phyloP scores from a whole-genome alignment of 1,140 invertebrate species.

The Apis florea region DNA sequence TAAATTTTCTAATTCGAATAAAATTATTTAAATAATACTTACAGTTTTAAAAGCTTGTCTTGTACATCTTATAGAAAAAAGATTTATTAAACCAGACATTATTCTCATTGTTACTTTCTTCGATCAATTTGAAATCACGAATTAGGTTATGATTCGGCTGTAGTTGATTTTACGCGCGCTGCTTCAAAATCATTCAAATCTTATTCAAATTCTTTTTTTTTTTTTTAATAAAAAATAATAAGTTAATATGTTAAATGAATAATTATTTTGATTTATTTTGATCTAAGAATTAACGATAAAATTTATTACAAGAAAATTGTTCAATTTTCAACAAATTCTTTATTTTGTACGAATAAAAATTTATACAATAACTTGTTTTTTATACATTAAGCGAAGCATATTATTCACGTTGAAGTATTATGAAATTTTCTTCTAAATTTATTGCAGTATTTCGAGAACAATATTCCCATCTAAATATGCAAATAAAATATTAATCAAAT shows the following conservation, averaged over 20 bases:
- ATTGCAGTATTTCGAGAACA: slow-evolving; percentile 49
- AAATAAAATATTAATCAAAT: slow-evolving; percentile 17
- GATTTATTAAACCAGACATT: slow-evolving; percentile 45
- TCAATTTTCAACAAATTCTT: neutral
- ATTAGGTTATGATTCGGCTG: slow-evolving; percentile 12
- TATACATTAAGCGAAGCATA: slow-evolving; percentile 7
- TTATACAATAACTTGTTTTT: neutral
- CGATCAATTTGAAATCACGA: too few species aligned
- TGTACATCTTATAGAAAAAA: neutral
- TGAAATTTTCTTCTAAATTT: slow-evolving; percentile 33
- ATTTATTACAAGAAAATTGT: neutral
- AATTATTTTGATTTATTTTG: neutral
- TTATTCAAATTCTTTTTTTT: neutral
- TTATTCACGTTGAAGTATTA: slow-evolving; percentile 48
- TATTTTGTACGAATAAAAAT: neutral
- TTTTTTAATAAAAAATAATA: neutral
- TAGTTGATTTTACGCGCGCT: neutral
- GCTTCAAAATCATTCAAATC: slow-evolving; percentile 4
- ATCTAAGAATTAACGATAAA: neutral
- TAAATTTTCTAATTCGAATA: neutral
- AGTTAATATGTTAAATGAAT: neutral
- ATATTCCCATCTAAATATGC: slow-evolving; percentile 64
- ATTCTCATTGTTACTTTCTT: neutral
- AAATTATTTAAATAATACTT: slow-evolving; percentile 3
- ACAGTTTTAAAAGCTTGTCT: slow-evolving; percentile 28